A percentile compares a stretch with the other conserved stretches of the same genome.
These are phyloP conservation scores for Lysiphlebus fabarum DNA, from an alignment of 1,140 invertebrate species.

Conservation along the genomic window DNA sequence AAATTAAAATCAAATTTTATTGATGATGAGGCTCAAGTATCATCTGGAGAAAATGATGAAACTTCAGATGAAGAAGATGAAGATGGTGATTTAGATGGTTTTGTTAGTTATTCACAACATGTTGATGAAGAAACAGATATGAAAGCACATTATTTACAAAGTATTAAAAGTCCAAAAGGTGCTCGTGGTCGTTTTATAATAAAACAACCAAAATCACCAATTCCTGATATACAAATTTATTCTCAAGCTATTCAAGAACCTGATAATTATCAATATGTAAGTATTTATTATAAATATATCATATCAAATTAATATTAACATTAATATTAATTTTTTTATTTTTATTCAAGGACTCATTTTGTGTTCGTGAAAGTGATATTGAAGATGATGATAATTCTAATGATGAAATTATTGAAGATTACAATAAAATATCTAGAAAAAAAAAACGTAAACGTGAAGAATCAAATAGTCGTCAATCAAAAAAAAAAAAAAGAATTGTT, in stretches of 20 bases:
- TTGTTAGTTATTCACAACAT: conserved; percentile 49
- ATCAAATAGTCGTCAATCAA: neutral
- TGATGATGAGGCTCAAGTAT: conserved; percentile 59
- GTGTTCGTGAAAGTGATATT: conserved; percentile 26
- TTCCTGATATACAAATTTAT: conserved; percentile 34
- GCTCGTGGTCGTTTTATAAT: conserved; percentile 33
- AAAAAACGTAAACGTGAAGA: conserved; percentile 23
- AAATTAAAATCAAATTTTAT: conserved; percentile 48
- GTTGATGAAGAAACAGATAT: conserved; percentile 51
- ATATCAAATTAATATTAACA: neutral
- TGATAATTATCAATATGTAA: conserved; percentile 44
- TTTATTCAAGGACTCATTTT: conserved; percentile 28
- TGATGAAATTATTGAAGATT: conserved; percentile 19
- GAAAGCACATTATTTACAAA: conserved; percentile 60
- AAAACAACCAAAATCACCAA: conserved; percentile 25
- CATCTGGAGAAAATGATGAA: conserved; percentile 38
- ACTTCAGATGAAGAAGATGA: conserved; percentile 46
- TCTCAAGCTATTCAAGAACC: conserved; percentile 34
- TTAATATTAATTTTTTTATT: conserved; percentile 8
- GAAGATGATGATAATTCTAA: conserved; percentile 12
- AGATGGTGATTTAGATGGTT: conserved; percentile 38
- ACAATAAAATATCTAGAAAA: conserved; percentile 11
- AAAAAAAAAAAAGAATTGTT: conserved; percentile 10
- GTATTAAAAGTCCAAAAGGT: conserved; percentile 47
- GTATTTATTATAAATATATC: conserved; percentile 19